Evolutionary conservation across 2,888 invertebrate genomes (phyloP), one percentile per base, ranked within the genome.

Genomic region (Trimorus sp.): DNA sequence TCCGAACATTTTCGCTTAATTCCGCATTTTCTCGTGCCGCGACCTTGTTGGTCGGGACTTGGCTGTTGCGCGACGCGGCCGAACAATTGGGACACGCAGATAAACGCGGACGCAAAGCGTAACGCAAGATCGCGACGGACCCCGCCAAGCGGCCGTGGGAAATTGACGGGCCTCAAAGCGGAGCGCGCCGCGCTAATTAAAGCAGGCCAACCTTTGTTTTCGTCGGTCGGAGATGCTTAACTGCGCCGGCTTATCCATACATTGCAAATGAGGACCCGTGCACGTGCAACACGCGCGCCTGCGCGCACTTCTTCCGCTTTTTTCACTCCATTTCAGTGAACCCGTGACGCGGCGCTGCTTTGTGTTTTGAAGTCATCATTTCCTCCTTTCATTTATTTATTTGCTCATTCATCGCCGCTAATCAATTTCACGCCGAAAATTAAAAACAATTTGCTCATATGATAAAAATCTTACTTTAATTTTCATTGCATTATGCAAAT

Each of bases 1-100:
- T 26, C 1, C 4, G 26, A 26, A 26, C 26, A 26, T 26, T 3
- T 26, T 1, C 26, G 2, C 4, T 3, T 26, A 26, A 26, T 26
- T 26, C 26, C 2, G 4, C 4, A 26, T 26, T 26, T 26, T 26
- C 26, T 26, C 26, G 4, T 26, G 26, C 26, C 4, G 4, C 26
- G 26, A 26, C 26, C 26, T 26, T 26, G 26, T 26, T 26, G 26
- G 26, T 26, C 26, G 26, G n/a, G n/a, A 26, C 26, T 26, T 26
- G 26, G 26, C 26, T 26, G 2, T 26, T 26, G 26, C 26, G 26
- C 26, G 26, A 1, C 26, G 26, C 4, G 4, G 26, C 26, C 26
- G 85, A 85, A 86, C 85, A 88, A 88, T 84, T 87, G 84, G 87
- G 86, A 78, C 87, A 87, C 83, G 85, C 83, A 84, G 85, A 81